Evolutionary conservation across 2,113 vertebrate species (phyloP).

Genomic region (Tympanuchus pallidicinctus): DNA sequence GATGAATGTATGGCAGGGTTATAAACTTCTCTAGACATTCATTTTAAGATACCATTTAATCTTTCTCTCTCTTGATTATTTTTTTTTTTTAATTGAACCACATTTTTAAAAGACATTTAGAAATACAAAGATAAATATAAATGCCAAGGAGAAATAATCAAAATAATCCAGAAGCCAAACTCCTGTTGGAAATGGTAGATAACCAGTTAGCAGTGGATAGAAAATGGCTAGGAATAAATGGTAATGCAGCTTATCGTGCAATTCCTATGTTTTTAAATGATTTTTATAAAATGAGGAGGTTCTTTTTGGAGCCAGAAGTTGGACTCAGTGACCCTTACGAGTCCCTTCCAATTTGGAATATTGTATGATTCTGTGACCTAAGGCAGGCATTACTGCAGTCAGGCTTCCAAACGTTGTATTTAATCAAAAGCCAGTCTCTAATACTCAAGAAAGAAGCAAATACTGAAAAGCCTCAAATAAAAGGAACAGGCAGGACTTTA

Average conservation of each 20-base stretch:
- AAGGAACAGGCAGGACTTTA: neutral
- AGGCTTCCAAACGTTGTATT: neutral
- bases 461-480: constrained; percentile 25
- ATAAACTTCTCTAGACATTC: neutral
- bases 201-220: too few species aligned
- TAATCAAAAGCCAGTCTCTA: constrained; percentile 46
- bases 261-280: too few species aligned
- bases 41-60: neutral
- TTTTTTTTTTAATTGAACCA: neutral
- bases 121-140: neutral
- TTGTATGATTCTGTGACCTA: neutral
- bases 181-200: too few species aligned
- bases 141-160: too few species aligned
- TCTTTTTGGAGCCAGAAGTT: too few species aligned
- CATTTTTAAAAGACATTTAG: neutral
- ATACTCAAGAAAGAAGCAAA: neutral
- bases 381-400: constrained; percentile 3
- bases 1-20: neutral
- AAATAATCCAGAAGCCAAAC: too few species aligned
- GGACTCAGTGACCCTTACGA: too few species aligned
- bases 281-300: too few species aligned
- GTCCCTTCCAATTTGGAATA: too few species aligned
- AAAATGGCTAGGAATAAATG: too few species aligned
- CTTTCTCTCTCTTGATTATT: too few species aligned
- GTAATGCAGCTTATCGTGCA: too few species aligned